These are phyloP conservation scores for Scaptomyza polygonia DNA, from an alignment of 2,888 invertebrate species.

Conservation along the genomic window DNA sequence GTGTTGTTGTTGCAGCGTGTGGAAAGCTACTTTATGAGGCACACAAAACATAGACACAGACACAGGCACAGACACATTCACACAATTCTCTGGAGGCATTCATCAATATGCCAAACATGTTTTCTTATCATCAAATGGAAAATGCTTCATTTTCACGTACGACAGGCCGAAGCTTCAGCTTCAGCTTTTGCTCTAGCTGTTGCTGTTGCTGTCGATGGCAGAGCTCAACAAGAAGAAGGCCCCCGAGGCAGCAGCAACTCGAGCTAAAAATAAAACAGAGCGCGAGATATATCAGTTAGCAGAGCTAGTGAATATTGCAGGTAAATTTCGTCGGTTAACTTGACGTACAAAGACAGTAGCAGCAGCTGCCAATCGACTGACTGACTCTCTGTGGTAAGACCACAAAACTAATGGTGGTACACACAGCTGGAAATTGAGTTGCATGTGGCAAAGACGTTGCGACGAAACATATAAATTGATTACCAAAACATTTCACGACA, in stretches of 20 bases:
- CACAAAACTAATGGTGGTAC: slow-evolving; percentile 46
- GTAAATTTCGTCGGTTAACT: slow-evolving; percentile 51
- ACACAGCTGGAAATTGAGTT: slow-evolving; percentile 9
- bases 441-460: not conserved
- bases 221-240: not conserved
- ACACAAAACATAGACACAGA: not conserved
- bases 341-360: slow-evolving; percentile 8
- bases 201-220: slow-evolving; percentile 9
- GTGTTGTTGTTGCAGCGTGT: slow-evolving; percentile 19
- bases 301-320: slow-evolving; percentile 54
- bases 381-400: slow-evolving; percentile 29
- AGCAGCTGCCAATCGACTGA: slow-evolving; percentile 23
- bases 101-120: slow-evolving; percentile 80
- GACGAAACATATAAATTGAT: slow-evolving; percentile 70
- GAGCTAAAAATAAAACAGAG: slow-evolving; percentile 16
- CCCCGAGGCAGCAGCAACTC: slow-evolving; percentile 39
- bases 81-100: slow-evolving; percentile 74
- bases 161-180: slow-evolving; percentile 42
- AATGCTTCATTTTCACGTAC: slow-evolving; percentile 81
- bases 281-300: slow-evolving; percentile 33
- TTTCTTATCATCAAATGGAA: slow-evolving; percentile 80
- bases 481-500: slow-evolving; percentile 76
- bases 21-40: slow-evolving; percentile 26
- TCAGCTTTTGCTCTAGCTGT: slow-evolving; percentile 10
- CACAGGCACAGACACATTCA: not conserved